A percentile compares a stretch with the other conserved stretches of the same genome.
These are phyloP conservation scores for Spilosoma lubricipeda DNA, from an alignment of 2,888 invertebrate species.

Conservation along the genomic window DNA sequence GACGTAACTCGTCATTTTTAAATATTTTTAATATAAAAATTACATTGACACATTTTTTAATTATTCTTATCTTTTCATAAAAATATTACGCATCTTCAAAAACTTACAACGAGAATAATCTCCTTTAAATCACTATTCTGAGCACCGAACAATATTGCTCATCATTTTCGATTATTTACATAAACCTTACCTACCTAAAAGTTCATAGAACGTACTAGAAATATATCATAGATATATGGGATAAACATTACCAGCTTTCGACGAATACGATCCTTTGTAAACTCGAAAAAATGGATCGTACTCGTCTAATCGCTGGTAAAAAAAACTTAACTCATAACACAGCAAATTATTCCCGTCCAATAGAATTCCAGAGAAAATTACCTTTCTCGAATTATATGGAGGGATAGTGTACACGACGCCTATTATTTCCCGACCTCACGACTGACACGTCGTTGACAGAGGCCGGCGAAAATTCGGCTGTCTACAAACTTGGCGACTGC, in stretches of 20 bases:
- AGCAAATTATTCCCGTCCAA: slow-evolving; percentile 74
- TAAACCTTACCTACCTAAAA: slow-evolving; percentile 74
- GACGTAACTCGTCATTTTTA: slow-evolving; percentile 64
- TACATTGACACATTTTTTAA: slow-evolving; percentile 42
- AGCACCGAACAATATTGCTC: slow-evolving; percentile 45
- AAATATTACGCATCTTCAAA: slow-evolving; percentile 49
- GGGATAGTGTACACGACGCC: slow-evolving; percentile 71
- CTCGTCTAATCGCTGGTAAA: slow-evolving; percentile 79
- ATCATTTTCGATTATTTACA: slow-evolving; percentile 69
- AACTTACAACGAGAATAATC: slow-evolving; percentile 58
- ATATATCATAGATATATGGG: slow-evolving; percentile 99
- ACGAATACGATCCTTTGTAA: slow-evolving; percentile 58
- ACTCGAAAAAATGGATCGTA: slow-evolving; percentile 55
- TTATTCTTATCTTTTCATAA: slow-evolving; percentile 45
- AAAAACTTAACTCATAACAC: slow-evolving; percentile 73
- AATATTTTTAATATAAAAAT: slow-evolving; percentile 54
- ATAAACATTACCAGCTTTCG: slow-evolving; percentile 92
- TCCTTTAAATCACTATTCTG: slow-evolving; percentile 59
- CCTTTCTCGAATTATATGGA: slow-evolving; percentile 85
- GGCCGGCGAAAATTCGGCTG: slow-evolving; percentile 64
- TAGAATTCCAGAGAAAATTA: slow-evolving; percentile 85
- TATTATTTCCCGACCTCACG: slow-evolving; percentile 60
- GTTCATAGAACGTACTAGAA: slow-evolving; percentile 98
- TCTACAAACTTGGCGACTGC: slow-evolving; percentile 66
- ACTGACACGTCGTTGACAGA: slow-evolving; percentile 54